A percentile compares a stretch with the other conserved stretches of the same genome.
Conservation (phyloP, 2,888 invertebrate genomes). For the Hipparchia sbordonii region DNA sequence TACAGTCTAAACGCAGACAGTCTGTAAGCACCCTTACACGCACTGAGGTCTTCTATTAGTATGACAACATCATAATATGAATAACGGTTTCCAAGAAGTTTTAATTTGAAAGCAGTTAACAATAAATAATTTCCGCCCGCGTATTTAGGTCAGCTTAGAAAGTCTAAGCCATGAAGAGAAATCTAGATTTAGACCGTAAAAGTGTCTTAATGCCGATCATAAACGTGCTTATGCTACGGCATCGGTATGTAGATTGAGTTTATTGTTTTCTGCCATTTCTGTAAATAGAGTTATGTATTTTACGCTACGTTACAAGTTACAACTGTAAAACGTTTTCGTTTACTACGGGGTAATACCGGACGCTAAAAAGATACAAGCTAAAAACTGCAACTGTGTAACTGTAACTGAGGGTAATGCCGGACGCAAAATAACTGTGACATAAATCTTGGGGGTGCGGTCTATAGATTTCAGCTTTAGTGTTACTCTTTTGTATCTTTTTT, state of each 20-base stretch:
- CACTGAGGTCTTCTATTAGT: background rate
- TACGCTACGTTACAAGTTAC: background rate
- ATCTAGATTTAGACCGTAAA: constrained; percentile 54
- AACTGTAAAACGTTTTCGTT: background rate
- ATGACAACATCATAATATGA: constrained; percentile 25
- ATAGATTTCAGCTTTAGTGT: too few species aligned
- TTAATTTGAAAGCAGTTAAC: constrained; percentile 45
- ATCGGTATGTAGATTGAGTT: constrained; percentile 34
- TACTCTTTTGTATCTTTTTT: too few species aligned
- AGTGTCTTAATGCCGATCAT: constrained; percentile 47
- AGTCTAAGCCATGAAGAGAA: constrained; percentile 48
- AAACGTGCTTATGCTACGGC: constrained; percentile 36
- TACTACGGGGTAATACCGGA: background rate
- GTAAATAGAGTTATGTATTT: constrained; percentile 30
- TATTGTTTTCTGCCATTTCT: constrained; percentile 29
- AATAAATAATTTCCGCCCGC: constrained; percentile 44
- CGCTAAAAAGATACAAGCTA: too few species aligned
- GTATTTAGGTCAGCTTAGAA: constrained; percentile 53
- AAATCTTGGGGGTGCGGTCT: too few species aligned
- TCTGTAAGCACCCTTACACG: background rate
- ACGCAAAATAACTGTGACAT: too few species aligned
- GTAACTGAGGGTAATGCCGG: too few species aligned
- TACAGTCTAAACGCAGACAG: background rate
- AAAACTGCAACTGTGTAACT: too few species aligned
- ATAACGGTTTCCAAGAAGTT: constrained; percentile 35